phyloP scores from a whole-genome alignment of 2,113 vertebrate genomes.

The Anseranas semipalmata region DNA sequence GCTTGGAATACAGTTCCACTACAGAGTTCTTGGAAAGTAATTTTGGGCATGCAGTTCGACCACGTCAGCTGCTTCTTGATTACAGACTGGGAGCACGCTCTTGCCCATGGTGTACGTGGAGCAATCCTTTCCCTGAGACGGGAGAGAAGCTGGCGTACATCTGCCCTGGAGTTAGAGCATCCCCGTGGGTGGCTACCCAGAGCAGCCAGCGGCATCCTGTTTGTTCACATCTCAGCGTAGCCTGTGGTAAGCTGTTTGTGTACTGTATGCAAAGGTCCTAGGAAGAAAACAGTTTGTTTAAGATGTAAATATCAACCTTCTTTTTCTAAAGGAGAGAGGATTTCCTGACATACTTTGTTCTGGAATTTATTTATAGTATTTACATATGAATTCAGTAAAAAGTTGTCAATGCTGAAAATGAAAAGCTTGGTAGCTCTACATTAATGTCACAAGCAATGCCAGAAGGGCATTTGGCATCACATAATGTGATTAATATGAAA shows the following conservation, averaged over 20 bases:
- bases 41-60: not conserved
- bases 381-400: not conserved
- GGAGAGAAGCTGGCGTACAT: not conserved
- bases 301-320: not conserved
- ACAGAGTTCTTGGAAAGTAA: not conserved
- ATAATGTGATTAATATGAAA: conserved; percentile 16
- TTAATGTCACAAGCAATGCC: not conserved
- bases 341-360: not conserved
- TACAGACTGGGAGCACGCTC: not conserved
- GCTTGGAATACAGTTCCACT: not conserved
- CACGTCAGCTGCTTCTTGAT: not conserved
- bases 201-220: not conserved
- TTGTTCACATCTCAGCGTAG: not conserved
- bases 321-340: not conserved
- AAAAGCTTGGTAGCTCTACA: conserved; percentile 16
- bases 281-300: not conserved
- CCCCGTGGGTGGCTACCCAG: not conserved
- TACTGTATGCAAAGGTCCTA: fast-evolving
- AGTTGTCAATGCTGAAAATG: not conserved
- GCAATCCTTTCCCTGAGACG: not conserved
- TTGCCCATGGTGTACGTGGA: not conserved
- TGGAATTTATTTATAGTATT: not conserved
- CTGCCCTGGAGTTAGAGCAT: not conserved
- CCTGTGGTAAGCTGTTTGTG: not conserved
- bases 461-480: not conserved